phyloP scores from a whole-genome alignment of 2,888 invertebrate genomes.

The Drosophila stalkeri region DNA sequence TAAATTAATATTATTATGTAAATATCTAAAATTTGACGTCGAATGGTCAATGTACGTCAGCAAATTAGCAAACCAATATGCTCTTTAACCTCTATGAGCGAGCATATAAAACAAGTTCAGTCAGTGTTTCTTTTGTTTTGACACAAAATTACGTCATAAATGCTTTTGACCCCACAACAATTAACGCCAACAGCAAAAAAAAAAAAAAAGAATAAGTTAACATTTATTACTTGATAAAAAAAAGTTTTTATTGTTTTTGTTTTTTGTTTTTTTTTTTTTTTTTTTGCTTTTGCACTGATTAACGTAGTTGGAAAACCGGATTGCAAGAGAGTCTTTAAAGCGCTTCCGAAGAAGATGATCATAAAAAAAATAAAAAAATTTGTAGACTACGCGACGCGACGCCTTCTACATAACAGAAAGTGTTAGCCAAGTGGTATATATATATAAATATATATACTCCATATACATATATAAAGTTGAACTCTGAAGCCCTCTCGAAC shows the following conservation, averaged over 20 bases:
- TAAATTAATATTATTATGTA: too few species aligned
- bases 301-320: constrained; percentile 56
- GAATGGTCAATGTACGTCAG: background rate
- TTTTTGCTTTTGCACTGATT: constrained; percentile 37
- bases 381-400: constrained; percentile 21
- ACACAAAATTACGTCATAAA: constrained; percentile 57
- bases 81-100: background rate
- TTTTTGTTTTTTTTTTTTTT: constrained; percentile 13
- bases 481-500: background rate
- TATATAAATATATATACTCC: background rate
- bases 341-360: constrained; percentile 68
- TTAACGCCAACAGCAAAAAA: constrained; percentile 51
- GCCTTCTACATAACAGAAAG: constrained; percentile 30
- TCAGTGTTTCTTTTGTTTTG: constrained; percentile 1
- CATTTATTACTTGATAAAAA: constrained; percentile 27
- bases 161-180: constrained; percentile 74
- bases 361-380: constrained; percentile 35
- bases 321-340: constrained; percentile 45
- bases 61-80: background rate
- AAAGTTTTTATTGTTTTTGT: constrained; percentile 38
- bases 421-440: constrained; percentile 39
- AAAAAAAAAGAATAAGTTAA: constrained; percentile 16
- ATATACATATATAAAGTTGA: background rate
- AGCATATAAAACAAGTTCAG: constrained; percentile 17
- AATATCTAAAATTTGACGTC: too few species aligned